Percentiles rank a stretch among this genome's conserved stretches.
Conservation (phyloP, 2,888 invertebrate species). For the Tenthredo amoena region DNA sequence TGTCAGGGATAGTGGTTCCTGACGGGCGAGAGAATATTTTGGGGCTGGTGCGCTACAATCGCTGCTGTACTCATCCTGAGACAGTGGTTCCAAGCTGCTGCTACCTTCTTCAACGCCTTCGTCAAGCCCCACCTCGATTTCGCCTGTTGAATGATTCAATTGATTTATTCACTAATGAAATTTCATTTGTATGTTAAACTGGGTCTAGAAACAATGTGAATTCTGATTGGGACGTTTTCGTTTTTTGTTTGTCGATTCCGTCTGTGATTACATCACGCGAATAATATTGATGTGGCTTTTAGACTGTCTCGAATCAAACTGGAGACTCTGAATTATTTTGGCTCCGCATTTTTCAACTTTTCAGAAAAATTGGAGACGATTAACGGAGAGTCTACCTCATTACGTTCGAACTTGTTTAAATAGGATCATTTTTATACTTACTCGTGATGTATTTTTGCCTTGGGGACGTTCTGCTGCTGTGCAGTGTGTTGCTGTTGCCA, state of each 20-base stretch:
- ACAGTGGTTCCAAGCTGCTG: constrained; percentile 71
- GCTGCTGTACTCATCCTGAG: constrained; percentile 72
- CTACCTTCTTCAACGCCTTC: constrained; percentile 69
- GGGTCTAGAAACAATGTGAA: constrained; percentile 36
- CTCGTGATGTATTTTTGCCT: constrained; percentile 59
- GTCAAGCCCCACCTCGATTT: constrained; percentile 65
- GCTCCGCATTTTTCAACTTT: neutral
- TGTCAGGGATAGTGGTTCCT: constrained; percentile 73
- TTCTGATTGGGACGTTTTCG: constrained; percentile 20
- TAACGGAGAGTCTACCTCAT: neutral
- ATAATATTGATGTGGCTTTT: neutral
- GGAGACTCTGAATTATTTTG: neutral
- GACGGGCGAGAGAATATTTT: constrained; percentile 63
- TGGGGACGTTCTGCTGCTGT: constrained; percentile 65
- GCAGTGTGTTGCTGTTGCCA: constrained; percentile 82
- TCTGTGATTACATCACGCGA: neutral
- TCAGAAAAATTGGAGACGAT: neutral
- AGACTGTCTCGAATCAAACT: neutral
- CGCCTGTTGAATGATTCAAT: constrained; percentile 59
- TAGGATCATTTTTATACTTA: constrained; percentile 56
- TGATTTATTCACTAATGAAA: neutral
- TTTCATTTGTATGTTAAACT: constrained; percentile 28
- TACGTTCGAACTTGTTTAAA: neutral
- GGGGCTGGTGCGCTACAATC: constrained; percentile 69
- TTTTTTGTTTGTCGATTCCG: neutral